phyloP scores from a whole-genome alignment of 2,888 invertebrate genomes.

The Yponomeuta malinellus region DNA sequence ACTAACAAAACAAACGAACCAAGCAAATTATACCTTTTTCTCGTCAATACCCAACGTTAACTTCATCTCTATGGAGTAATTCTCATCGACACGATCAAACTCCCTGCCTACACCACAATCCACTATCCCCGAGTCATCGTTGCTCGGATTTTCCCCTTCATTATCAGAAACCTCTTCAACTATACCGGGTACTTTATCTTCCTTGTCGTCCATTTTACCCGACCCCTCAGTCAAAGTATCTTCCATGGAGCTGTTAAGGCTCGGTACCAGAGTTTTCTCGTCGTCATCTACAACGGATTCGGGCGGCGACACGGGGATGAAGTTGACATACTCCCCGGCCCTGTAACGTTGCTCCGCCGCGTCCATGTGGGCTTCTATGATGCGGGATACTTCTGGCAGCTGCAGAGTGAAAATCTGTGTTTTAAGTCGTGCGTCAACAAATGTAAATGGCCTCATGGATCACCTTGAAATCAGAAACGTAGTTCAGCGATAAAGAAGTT shows the following conservation, averaged over 20 bases:
- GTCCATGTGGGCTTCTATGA: conserved; percentile 56
- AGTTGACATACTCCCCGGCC: conserved; percentile 38
- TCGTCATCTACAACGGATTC: conserved; percentile 37
- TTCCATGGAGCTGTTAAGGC: conserved; percentile 44
- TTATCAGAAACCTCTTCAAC: conserved; percentile 16
- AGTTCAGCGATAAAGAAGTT: no score
- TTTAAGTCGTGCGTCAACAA: background rate
- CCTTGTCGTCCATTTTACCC: conserved; percentile 17
- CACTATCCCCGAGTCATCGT: conserved; percentile 22
- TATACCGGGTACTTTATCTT: conserved; percentile 22
- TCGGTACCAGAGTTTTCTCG: conserved; percentile 49
- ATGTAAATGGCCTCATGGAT: no score
- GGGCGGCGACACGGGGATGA: conserved; percentile 29
- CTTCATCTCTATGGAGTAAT: conserved; percentile 64
- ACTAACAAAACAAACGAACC: background rate
- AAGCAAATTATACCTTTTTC: conserved; percentile 17
- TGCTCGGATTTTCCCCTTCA: conserved; percentile 16
- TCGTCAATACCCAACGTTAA: conserved; percentile 46
- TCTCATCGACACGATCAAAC: conserved; percentile 43
- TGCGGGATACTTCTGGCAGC: conserved; percentile 61
- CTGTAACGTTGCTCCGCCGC: conserved; percentile 52
- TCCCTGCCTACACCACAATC: conserved; percentile 31
- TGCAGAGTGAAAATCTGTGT: conserved; percentile 24
- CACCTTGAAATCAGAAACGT: no score
- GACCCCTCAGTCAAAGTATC: conserved; percentile 53